Conservation (phyloP, 1,140 invertebrate species). For the Plodia interpunctella region DNA sequence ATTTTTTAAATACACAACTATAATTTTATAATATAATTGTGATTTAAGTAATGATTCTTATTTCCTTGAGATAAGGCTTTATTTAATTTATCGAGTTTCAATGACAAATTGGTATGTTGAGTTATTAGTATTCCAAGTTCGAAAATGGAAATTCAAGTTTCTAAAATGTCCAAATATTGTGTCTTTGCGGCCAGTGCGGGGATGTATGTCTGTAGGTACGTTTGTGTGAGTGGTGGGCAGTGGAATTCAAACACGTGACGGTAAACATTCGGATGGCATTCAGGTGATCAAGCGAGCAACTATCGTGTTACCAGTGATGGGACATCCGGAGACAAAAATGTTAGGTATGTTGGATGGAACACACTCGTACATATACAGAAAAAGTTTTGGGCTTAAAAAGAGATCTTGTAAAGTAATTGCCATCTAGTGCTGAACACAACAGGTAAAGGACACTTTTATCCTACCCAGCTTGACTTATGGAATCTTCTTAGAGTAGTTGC, state of each 20-base stretch:
- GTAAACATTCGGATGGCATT: constrained; percentile 13
- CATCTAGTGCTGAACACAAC: no score
- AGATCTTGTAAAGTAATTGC: no score
- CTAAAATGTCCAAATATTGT: constrained; percentile 54
- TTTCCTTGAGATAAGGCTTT: no score
- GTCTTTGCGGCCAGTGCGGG: constrained; percentile 2
- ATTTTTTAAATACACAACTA: no score
- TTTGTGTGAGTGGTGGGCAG: constrained; percentile 26
- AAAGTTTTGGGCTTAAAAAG: no score
- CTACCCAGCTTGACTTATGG: no score
- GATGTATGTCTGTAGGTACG: constrained; percentile 10
- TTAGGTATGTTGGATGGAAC: neutral
- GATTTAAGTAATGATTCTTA: no score
- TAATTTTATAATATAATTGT: no score
- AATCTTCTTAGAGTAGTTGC: no score
- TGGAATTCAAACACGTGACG: constrained; percentile 23
- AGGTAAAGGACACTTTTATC: no score
- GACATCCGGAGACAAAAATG: constrained; percentile 17
- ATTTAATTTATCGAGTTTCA: no score
- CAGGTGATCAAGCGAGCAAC: constrained; percentile 43
- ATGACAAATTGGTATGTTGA: neutral
- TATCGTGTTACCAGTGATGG: constrained; percentile 40
- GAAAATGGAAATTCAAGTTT: constrained; percentile 53
- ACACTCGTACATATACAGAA: no score
- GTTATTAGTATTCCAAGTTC: neutral